Evolutionary conservation across 2,113 vertebrate species (phyloP), one percentile per base, ranked within the genome.

Genomic region (Chiloscyllium plagiosum): DNA sequence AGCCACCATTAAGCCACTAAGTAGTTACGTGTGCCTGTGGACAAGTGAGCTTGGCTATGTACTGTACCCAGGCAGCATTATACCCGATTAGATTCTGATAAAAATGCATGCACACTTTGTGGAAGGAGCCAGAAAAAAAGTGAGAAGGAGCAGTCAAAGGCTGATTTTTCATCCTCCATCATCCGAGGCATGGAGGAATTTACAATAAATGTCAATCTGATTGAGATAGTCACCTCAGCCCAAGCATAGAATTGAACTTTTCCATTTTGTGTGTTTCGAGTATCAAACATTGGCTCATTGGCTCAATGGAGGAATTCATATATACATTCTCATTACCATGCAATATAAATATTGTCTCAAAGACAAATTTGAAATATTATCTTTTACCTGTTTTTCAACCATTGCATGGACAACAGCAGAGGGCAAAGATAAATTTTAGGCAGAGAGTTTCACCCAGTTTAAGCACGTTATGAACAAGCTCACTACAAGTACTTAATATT

Each of bases 281-380:
- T 66, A 37, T 19, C 15, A n/a, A n/a, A 37, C n/a, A 17, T 61
- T 19, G 65, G 37, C 56, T 12, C 65, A 15, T 19, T 66, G 61
- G 15, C 56, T 19, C 89, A n/a, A 19, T 65, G 89, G 56, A 92
- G 61, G 89, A 92, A 92, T 65, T 92, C 89, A 92, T n/a, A 66
- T 0, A 20, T 20, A 6, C 7, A 66, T 37, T 92, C 37, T 94
- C 22, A 94, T 68, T 13, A 66, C 12, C 68, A 50, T 17, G 26
- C 10, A 70, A 50, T 47, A 42, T 50, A 95, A 95, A 47, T 42
- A 66, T 50, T 95, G n/a, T 37, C 47, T 95, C 42, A 95, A 61
- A 61, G 29, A 90, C 15, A 15, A 61, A 90, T 65, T 61, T 89
- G 52, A 89, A 24, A 94, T 15, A 8, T 70, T 50, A 47, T 70